Base-by-base conservation (phyloP, 64 coral and sea anemone species). In the Porites australiensis region DNA sequence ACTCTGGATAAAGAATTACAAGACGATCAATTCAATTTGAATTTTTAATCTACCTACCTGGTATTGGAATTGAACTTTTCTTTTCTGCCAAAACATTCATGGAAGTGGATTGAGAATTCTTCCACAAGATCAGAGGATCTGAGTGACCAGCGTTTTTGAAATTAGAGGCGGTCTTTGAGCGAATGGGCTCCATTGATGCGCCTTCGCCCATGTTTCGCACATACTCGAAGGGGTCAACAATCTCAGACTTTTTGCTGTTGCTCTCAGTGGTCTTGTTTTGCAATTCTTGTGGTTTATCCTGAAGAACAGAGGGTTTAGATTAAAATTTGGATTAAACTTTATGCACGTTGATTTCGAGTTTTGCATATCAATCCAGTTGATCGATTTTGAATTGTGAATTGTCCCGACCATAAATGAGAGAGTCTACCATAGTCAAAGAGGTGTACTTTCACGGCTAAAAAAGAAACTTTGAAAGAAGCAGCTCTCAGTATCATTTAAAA, bases 181-280 rank as follows among this genome's bases (percentile, higher is more conserved):
- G 83, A 57, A 99, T 99, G 12, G 98, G 98, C 37, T 91, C 88
- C 61, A 99, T 93, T 6, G 94, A 96, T 0, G 91, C 91, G 10
- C 98, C 98, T 13, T 70, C 70, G 12, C 77, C 86, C 94, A 99
- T 96, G 64, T 99, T 93, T 14, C 94, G 94, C 3, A 99, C 90
- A 66, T 99, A 99, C 53, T 96, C 86, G 73, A 85, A 99, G 3
- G 98, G 94, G 75, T 99, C 98, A 2, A 87, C 83, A 15, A 97
- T 79, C 18, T 97, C 88, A 15, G 87, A 86, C 44, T 96, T 96
- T 64, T 96, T 96, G 22, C 66, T 52, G 12, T 90, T 74, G 7
- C 58, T 6, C 3, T 85, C 80, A 6, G 62, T 68, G 44, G 78
- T 81, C 78, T 52, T 84, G 47, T 84, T 84, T 68, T 84, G 44